These are phyloP conservation scores for Tigriopus japonicus DNA, from an alignment of 1,140 invertebrate genomes.

Conservation along the genomic window DNA sequence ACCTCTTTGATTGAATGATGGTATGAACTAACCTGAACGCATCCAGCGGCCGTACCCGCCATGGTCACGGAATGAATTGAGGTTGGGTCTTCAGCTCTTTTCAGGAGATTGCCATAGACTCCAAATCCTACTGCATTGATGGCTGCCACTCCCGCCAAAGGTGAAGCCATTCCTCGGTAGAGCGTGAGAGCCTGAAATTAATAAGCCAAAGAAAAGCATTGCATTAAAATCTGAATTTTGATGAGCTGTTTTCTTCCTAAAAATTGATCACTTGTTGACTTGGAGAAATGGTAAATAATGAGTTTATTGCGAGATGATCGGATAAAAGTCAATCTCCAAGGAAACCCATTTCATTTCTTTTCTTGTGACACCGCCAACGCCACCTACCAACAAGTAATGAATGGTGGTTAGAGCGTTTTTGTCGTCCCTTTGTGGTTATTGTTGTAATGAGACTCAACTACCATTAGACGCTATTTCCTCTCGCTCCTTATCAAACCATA, in stretches of 20 bases:
- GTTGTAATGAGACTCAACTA: too few relatives aligned
- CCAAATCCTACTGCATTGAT: constrained; percentile 85
- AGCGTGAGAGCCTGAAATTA: constrained; percentile 31
- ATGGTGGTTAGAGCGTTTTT: too few relatives aligned
- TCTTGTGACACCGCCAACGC: too few relatives aligned
- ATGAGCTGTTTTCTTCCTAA: not conserved
- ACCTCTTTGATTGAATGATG: not conserved
- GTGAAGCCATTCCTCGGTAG: constrained; percentile 65
- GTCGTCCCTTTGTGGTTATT: too few relatives aligned
- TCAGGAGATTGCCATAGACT: constrained; percentile 56
- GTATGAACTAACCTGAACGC: constrained; percentile 7
- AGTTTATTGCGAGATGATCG: too few relatives aligned
- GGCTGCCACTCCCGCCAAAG: constrained; percentile 57
- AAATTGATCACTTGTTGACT: constrained; percentile 12
- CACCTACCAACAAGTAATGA: too few relatives aligned
- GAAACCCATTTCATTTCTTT: too few relatives aligned
- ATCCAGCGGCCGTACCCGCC: constrained; percentile 37
- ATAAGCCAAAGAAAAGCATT: not conserved
- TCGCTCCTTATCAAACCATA: too few relatives aligned
- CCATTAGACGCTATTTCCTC: too few relatives aligned
- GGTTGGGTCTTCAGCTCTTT: constrained; percentile 33
- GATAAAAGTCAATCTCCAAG: too few relatives aligned
- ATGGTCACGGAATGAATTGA: constrained; percentile 41
- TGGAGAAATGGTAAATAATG: constrained; percentile 4
- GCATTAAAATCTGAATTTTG: constrained; percentile 11